phyloP scores from a whole-genome alignment of 2,797 vertebrate genomes.

The Gymnothorax reevesii region DNA sequence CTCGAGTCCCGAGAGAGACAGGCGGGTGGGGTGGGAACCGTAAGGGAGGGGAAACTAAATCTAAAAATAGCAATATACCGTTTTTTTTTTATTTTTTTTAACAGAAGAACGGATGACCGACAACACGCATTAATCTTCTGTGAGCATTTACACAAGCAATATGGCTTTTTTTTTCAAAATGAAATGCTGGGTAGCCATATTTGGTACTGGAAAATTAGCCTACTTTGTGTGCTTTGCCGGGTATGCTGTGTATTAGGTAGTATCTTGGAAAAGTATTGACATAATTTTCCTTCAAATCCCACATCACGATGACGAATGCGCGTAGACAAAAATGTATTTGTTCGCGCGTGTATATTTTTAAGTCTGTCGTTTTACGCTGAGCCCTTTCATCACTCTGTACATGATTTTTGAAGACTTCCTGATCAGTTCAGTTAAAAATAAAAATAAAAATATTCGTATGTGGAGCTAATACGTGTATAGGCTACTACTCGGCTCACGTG shows the following conservation, averaged over 20 bases:
- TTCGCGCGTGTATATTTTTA: neutral
- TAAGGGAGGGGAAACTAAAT: constrained; percentile 13
- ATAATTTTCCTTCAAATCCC: neutral
- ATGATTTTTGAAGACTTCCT: neutral
- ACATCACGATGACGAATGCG: neutral
- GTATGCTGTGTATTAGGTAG: neutral
- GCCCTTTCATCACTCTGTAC: neutral
- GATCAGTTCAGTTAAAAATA: neutral
- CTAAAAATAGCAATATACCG: constrained; percentile 62
- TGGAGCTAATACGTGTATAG: neutral
- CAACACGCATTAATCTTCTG: neutral
- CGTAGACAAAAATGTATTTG: neutral
- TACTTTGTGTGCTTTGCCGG: neutral
- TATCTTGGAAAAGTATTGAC: neutral
- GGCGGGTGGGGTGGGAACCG: constrained; percentile 33
- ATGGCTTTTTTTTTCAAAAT: neutral
- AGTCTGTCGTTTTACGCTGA: neutral
- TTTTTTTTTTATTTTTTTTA: neutral
- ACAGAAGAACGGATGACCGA: constrained; percentile 8
- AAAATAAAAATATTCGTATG: neutral
- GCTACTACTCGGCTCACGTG: neutral
- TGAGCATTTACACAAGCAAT: neutral
- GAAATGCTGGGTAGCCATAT: neutral
- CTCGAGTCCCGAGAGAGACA: constrained; percentile 70
- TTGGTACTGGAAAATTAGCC: neutral